A percentile compares a stretch with the other conserved stretches of the same genome.
These are phyloP conservation scores for Stomorhina lunata DNA, from an alignment of 2,888 invertebrate species.

Conservation along the genomic window DNA sequence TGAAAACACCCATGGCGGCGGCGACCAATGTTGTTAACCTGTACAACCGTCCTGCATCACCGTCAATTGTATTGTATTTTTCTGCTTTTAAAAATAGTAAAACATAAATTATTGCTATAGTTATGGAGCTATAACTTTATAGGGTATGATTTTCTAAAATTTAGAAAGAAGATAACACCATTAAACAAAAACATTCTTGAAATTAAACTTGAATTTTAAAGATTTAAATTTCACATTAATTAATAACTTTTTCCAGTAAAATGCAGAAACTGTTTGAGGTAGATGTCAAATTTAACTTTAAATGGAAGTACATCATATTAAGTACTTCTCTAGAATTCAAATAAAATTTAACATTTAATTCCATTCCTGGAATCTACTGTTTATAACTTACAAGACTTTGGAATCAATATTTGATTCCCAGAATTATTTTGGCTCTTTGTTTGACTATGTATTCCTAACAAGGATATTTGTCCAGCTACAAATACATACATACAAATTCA, in stretches of 20 bases:
- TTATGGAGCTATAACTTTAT: conserved; percentile 37
- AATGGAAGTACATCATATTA: too few relatives aligned
- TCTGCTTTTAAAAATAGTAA: conserved; percentile 35
- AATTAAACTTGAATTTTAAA: too few relatives aligned
- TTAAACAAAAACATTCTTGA: too few relatives aligned
- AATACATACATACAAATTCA: conserved; percentile 3
- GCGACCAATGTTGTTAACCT: neutral
- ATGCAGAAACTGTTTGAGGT: too few relatives aligned
- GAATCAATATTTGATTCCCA: neutral
- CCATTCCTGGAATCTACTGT: too few relatives aligned
- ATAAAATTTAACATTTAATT: too few relatives aligned
- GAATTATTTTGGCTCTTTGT: neutral
- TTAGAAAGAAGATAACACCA: too few relatives aligned
- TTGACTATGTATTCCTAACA: neutral
- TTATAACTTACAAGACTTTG: neutral
- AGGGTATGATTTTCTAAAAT: neutral
- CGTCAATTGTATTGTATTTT: too few relatives aligned
- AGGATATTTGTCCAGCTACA: conserved; percentile 7
- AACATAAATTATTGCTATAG: conserved; percentile 47
- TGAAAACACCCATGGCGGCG: conserved; percentile 59
- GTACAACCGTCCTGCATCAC: neutral
- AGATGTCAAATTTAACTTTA: too few relatives aligned
- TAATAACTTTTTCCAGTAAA: too few relatives aligned
- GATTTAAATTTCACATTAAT: too few relatives aligned
- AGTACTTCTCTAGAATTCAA: too few relatives aligned